Percentiles rank a stretch among this genome's conserved stretches.
Evolutionary conservation across 2,113 vertebrate genomes (phyloP).

Genomic region (Crotalus viridis): DNA sequence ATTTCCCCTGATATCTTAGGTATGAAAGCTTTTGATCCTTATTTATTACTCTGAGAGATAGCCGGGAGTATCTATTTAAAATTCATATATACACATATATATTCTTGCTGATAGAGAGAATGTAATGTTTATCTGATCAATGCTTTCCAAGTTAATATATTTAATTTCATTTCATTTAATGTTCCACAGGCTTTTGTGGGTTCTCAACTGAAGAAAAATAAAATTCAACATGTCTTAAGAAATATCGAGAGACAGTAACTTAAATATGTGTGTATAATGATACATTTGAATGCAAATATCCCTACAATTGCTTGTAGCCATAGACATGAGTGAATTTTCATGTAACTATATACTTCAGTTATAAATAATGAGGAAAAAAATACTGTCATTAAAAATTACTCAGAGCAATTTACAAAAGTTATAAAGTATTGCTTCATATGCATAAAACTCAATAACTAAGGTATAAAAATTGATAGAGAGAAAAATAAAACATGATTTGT

Average conservation of each 20-base stretch:
- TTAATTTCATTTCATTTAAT: neutral
- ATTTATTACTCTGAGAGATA: neutral
- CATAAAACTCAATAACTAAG: neutral
- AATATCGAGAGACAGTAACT: neutral
- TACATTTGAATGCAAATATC: neutral
- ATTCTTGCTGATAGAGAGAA: neutral
- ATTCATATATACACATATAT: neutral
- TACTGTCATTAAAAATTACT: neutral
- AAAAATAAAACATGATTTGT: neutral
- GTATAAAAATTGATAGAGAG: neutral
- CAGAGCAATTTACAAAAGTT: neutral
- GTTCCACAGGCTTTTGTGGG: neutral
- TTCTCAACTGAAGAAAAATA: neutral
- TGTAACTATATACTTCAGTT: neutral
- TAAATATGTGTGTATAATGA: neutral
- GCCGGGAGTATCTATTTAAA: neutral
- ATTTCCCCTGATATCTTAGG: neutral
- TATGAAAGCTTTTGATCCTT: neutral
- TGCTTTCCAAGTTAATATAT: neutral
- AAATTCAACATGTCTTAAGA: neutral
- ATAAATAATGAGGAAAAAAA: neutral
- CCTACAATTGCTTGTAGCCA: neutral
- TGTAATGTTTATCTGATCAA: neutral
- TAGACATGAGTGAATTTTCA: neutral
- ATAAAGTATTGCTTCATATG: neutral